These are phyloP conservation scores for Parazoanthus darwini DNA, from an alignment of 92 coral and sea anemone species.

Conservation along the genomic window DNA sequence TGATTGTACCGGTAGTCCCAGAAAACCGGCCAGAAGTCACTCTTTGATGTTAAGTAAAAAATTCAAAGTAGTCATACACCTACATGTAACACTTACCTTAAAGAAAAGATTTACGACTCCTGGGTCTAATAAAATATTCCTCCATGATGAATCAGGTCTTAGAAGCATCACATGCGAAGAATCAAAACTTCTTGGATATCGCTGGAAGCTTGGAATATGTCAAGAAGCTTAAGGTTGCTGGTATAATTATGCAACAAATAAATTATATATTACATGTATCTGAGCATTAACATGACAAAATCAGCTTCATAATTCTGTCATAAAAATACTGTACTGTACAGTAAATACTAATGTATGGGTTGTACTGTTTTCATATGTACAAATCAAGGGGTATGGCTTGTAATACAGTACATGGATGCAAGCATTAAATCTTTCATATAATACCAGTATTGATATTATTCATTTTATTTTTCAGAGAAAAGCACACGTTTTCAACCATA, in stretches of 20 bases:
- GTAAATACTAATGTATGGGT: too few relatives aligned
- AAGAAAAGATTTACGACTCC: slow-evolving; percentile 69
- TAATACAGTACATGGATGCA: too few relatives aligned
- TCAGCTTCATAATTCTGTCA: too few relatives aligned
- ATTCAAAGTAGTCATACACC: not conserved
- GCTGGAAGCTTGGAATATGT: slow-evolving; percentile 49
- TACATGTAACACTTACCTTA: slow-evolving; percentile 57
- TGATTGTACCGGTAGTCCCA: too few relatives aligned
- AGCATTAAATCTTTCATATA: too few relatives aligned
- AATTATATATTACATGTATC: not conserved
- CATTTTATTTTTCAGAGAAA: too few relatives aligned
- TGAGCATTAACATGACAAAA: not conserved
- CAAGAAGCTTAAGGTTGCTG: slow-evolving; percentile 27
- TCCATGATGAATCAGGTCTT: slow-evolving; percentile 87
- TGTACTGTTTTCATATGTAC: too few relatives aligned
- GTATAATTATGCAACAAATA: not conserved
- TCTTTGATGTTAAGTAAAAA: not conserved
- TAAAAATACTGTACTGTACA: not conserved
- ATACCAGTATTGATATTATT: too few relatives aligned
- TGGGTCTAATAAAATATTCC: slow-evolving; percentile 71
- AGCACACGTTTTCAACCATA: too few relatives aligned
- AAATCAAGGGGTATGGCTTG: too few relatives aligned
- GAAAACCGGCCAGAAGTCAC: not conserved
- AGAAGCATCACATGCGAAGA: slow-evolving; percentile 61
- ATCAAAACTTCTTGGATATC: slow-evolving; percentile 58